A percentile compares a stretch with the other conserved stretches of the same genome.
Conservation (phyloP, 2,888 invertebrate genomes). For the Melanargia galathea region DNA sequence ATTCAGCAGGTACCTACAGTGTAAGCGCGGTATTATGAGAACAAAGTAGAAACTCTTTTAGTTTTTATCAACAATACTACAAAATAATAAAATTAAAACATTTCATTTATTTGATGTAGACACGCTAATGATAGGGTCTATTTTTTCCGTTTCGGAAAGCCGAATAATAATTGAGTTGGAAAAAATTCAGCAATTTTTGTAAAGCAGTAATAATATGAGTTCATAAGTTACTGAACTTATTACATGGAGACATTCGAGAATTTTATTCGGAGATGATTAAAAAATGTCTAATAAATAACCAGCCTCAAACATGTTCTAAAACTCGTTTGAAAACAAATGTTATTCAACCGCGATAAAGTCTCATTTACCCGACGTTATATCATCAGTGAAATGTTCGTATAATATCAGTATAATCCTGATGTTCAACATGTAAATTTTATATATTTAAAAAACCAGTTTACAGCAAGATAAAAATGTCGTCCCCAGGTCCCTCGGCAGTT, state of each 20-base stretch:
- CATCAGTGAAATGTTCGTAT: not conserved
- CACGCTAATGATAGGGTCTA: too few species aligned
- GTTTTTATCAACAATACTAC: too few species aligned
- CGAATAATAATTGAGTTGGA: too few species aligned
- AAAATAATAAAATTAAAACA: too few species aligned
- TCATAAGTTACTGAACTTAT: not conserved
- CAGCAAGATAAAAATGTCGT: conserved; percentile 8
- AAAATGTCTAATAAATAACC: not conserved
- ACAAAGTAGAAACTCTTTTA: too few species aligned
- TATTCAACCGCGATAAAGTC: not conserved
- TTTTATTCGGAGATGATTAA: not conserved
- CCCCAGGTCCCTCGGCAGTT: not conserved
- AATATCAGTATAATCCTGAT: conserved; percentile 7
- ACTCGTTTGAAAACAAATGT: conserved; percentile 6
- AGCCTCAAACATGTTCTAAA: not conserved
- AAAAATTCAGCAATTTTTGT: too few species aligned
- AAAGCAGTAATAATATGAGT: not conserved
- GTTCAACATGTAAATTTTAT: conserved; percentile 18
- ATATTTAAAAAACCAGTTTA: conserved; percentile 15
- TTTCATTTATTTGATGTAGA: too few species aligned
- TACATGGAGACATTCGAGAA: not conserved
- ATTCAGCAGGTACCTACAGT: too few species aligned
- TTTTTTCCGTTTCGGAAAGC: too few species aligned
- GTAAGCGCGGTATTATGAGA: too few species aligned
- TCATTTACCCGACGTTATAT: conserved; percentile 15